Evolutionary conservation across 2,797 vertebrate species (phyloP).

Genomic region (Lagodon rhomboides): DNA sequence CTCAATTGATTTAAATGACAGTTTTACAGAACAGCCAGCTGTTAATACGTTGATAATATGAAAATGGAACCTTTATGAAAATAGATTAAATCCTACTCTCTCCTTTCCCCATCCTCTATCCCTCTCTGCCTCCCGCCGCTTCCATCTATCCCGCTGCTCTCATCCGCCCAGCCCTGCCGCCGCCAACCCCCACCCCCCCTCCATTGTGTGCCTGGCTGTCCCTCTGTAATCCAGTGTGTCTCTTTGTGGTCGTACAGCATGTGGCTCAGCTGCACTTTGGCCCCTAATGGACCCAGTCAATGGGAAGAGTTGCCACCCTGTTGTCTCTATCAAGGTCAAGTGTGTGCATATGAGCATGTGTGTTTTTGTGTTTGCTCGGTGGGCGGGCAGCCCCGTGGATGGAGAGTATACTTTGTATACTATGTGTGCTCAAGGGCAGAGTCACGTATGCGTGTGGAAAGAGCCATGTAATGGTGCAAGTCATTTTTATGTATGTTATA

Average conservation of each 20-base stretch:
- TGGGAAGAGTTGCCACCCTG: constrained; percentile 49
- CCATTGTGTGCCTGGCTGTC: constrained; percentile 49
- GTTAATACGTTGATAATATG: background rate
- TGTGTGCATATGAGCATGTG: constrained; percentile 35
- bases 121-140: constrained; percentile 34
- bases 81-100: constrained; percentile 21
- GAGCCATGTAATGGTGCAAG: background rate
- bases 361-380: constrained; percentile 16
- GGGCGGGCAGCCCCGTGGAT: background rate
- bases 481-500: background rate
- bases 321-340: constrained; percentile 80
- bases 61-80: constrained; percentile 37
- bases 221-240: constrained; percentile 64
- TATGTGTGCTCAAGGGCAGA: background rate
- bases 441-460: background rate
- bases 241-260: constrained; percentile 66
- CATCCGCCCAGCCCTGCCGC: background rate
- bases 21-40: constrained; percentile 1
- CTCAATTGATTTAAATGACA: background rate
- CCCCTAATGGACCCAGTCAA: constrained; percentile 78
- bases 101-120: background rate
- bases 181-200: constrained; percentile 4
- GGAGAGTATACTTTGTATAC: constrained; percentile 26
- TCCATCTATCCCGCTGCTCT: constrained; percentile 28
- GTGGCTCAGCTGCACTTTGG: constrained; percentile 70